Percentiles rank a stretch among this genome's conserved stretches.
These are phyloP conservation scores for Ophion slaviceki DNA, from an alignment of 2,888 invertebrate genomes.

Conservation along the genomic window DNA sequence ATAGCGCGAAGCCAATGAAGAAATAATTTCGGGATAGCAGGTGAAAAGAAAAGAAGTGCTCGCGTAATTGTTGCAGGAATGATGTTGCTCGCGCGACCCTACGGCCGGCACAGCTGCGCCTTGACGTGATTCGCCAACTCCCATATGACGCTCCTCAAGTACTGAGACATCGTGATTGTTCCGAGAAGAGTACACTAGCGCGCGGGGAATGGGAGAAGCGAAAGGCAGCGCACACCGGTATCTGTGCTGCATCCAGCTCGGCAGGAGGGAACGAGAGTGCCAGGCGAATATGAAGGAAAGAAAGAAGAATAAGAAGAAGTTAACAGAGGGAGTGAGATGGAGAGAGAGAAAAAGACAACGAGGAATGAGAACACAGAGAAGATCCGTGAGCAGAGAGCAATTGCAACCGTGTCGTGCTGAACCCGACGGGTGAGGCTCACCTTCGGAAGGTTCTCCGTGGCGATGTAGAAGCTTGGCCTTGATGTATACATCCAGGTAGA, in stretches of 20 bases:
- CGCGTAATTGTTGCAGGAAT: conserved; percentile 33
- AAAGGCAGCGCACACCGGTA: conserved; percentile 47
- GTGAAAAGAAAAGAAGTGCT: conserved; percentile 8
- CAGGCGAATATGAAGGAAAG: conserved; percentile 30
- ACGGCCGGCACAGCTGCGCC: conserved; percentile 71
- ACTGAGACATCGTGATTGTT: conserved; percentile 75
- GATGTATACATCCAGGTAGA: conserved; percentile 28
- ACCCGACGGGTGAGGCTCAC: conserved; percentile 66
- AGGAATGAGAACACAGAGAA: conserved; percentile 65
- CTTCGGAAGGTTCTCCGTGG: conserved; percentile 62
- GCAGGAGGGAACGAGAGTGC: conserved; percentile 53
- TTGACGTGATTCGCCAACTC: conserved; percentile 52
- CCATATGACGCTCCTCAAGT: conserved; percentile 70
- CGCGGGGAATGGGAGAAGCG: conserved; percentile 48
- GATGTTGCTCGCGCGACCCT: conserved; percentile 64
- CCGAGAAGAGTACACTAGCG: conserved; percentile 70
- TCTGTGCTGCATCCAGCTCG: conserved; percentile 53
- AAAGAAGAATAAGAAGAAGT: conserved; percentile 35
- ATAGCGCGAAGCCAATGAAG: neutral
- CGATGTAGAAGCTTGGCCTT: conserved; percentile 66
- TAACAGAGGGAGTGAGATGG: conserved; percentile 34
- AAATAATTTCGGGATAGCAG: conserved; percentile 8
- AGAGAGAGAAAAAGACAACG: conserved; percentile 46
- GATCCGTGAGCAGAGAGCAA: conserved; percentile 74
- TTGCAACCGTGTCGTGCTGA: conserved; percentile 74